phyloP scores from a whole-genome alignment of 1,140 invertebrate species.

The Plutomurus gul region DNA sequence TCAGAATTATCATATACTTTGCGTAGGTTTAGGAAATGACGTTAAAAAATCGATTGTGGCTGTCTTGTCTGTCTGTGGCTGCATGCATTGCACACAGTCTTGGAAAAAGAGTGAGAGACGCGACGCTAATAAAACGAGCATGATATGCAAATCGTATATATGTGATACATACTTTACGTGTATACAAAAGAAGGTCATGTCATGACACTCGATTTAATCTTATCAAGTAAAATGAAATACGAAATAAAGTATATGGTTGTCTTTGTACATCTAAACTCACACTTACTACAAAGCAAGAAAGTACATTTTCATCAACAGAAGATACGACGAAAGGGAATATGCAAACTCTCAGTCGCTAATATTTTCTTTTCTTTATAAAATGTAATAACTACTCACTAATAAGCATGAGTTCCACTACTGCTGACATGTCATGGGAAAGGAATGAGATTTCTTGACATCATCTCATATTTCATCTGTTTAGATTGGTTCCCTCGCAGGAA shows the following conservation, averaged over 20 bases:
- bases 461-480: conserved; percentile 32
- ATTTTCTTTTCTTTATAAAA: conserved; percentile 12
- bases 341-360: not conserved
- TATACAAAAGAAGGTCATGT: conserved; percentile 27
- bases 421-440: conserved; percentile 24
- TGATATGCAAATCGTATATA: not conserved
- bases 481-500: conserved; percentile 14
- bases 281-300: not conserved
- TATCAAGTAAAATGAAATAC: conserved; percentile 13
- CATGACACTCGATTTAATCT: conserved; percentile 33
- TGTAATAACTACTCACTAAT: not conserved
- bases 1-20: not conserved
- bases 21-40: not conserved
- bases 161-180: not conserved
- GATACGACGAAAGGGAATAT: too few species aligned
- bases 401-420: not conserved
- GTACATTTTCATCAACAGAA: too few species aligned
- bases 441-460: conserved; percentile 25
- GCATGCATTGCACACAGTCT: not conserved
- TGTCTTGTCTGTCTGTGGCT: not conserved
- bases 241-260: not conserved
- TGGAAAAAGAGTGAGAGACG: not conserved
- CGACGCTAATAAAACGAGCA: not conserved
- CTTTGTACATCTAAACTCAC: not conserved
- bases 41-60: not conserved